Evolutionary conservation across 2,113 vertebrate species (phyloP), one percentile per base, ranked within the genome.

Genomic region (Ammospiza caudacuta): DNA sequence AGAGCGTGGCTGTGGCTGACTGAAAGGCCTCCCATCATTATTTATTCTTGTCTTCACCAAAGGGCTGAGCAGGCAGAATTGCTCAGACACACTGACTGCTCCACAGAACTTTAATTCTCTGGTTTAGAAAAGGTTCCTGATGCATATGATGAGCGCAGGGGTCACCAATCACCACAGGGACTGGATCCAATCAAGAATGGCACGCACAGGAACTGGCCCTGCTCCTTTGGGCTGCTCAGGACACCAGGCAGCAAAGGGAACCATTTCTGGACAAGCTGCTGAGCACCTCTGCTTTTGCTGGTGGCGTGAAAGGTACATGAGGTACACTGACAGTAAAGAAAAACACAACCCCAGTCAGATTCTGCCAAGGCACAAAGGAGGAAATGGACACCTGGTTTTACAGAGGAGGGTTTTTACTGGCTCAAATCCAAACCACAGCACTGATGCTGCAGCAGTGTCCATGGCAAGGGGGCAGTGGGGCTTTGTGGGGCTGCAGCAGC

Each of bases 71-170:
- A 80, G 78, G 54, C 85, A 83, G 58, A 73, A 69, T n/a, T 43
- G 44, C 23, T 82, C 75, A 66, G 46, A 39, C 1, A 5, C 15
- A 2, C 67, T 31, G 44, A 64, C 2, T 54, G 83, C 87, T 72
- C 64, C 49, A 47, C 82, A 92, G 62, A 79, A 91, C 54, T 91
- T 95, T 91, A 68, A 79, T 79, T 89, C 78, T 52, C 18, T 5
- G 58, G 20, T 75, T 87, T 73, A 82, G 66, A 35, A 85, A 46
- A 85, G 72, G 86, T 74, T 94, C 83, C 72, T 86, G 73, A 73
- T 74, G 89, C 43, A 31, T 25, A 5, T 25, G 80, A 58, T 58
- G 68, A 63, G 63, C 5, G 2, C 85, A 85, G 70, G 58, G 84
- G 78, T 89, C 95, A 96, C 69, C 49, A 12, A 90, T 57, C 54